Conservation (phyloP, 1,140 invertebrate species). For the Carcinoscorpius rotundicauda region DNA sequence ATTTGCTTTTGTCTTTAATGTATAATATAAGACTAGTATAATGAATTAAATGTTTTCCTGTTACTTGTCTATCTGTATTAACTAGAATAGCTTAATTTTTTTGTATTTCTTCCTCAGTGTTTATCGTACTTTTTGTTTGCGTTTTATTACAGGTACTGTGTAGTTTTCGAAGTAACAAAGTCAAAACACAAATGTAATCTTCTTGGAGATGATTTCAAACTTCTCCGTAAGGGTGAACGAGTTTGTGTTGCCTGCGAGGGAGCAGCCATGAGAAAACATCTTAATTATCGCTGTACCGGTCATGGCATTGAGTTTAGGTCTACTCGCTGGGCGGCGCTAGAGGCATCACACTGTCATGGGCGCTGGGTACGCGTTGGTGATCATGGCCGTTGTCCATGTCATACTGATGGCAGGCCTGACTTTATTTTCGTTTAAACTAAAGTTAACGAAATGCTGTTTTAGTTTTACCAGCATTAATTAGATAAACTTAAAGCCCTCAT, state of each 20-base stretch:
- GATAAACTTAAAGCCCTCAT: no score
- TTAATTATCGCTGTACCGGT: slow-evolving; percentile 63
- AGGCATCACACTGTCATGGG: slow-evolving; percentile 65
- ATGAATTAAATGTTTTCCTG: no score
- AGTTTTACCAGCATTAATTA: no score
- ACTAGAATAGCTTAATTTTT: no score
- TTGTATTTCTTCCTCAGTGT: no score
- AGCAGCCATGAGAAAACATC: slow-evolving; percentile 51
- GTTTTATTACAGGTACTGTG: slow-evolving; percentile 40
- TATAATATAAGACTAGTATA: no score
- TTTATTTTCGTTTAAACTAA: slow-evolving; percentile 28
- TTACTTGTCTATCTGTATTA: no score
- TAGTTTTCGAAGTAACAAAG: slow-evolving; percentile 65
- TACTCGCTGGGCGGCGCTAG: slow-evolving; percentile 61
- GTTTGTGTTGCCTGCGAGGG: slow-evolving; percentile 62
- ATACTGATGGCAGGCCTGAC: slow-evolving; percentile 21
- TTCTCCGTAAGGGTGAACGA: slow-evolving; percentile 53
- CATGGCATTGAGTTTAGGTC: slow-evolving; percentile 54
- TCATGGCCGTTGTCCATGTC: slow-evolving; percentile 11
- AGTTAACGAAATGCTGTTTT: neutral
- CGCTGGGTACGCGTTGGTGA: slow-evolving; percentile 50
- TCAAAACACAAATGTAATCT: slow-evolving; percentile 57
- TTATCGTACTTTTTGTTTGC: no score
- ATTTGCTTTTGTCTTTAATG: no score
- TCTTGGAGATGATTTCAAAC: slow-evolving; percentile 46